Base-by-base conservation (phyloP, 2,113 vertebrate genomes). In the Pterocles gutturalis region DNA sequence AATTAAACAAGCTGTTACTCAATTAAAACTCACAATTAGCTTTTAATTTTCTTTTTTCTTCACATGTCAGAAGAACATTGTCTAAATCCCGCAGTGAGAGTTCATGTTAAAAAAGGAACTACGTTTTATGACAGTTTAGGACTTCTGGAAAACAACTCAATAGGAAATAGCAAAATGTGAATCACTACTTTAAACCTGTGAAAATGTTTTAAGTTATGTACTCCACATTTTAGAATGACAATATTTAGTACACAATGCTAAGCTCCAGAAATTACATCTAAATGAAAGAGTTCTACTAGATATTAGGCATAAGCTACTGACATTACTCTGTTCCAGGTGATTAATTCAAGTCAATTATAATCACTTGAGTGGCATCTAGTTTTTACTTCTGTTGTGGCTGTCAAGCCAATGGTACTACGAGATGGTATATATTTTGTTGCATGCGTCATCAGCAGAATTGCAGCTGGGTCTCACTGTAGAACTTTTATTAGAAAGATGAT, bases 401-500 rank as follows among this genome's bases (percentile, higher is more conserved):
- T 38, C 5, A 7, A 94, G 93, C 69, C 90, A 69, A 38, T 58
- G 57, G 43, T n/a, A 20, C 28, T 1, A 29, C 1, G 11, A 89
- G 81, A 49, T 12, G 69, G 38, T 67, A 3, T 15, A 4, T 46
- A 55, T 76, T 93, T 49, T 65, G 77, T 28, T n/a, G 3, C 4
- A 17, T 79, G 94, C n/a, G 33, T 94, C 97, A 95, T 88, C 94
- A 72, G 94, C 86, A 57, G 77, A 82, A 57, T 14, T 89, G 89
- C 96, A 97, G 96, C 96, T 96, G 96, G 73, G 45, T 71, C 83
- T 89, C 73, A 76, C 72, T 87, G 75, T 67, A 89, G 86, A 92
- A 95, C 86, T 87, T 92, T 91, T 79, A 87, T 96, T 87, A 92
- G 92, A 82, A 95, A 76, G 83, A 79, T 94, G 92, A 93, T 97